Conservation (phyloP, 2,888 invertebrate species). For the Hyppa rectilinea region DNA sequence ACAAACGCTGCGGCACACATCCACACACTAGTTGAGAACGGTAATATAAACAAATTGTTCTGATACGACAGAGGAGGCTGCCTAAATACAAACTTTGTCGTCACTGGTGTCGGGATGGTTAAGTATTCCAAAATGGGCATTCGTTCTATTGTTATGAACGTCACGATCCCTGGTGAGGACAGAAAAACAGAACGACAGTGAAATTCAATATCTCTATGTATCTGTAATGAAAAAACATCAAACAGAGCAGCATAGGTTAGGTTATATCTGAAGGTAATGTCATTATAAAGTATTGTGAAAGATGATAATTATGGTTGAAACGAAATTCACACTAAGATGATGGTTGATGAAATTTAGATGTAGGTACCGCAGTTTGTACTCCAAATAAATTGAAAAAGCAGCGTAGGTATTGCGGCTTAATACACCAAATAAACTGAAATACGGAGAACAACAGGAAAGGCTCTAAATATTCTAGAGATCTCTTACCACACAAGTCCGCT, state of each 20-base stretch:
- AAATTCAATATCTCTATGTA: neutral
- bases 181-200: neutral
- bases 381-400: neutral
- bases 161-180: slow-evolving; percentile 72
- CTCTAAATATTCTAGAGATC: neutral
- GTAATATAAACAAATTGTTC: slow-evolving; percentile 92
- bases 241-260: neutral
- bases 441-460: neutral
- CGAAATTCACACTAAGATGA: neutral
- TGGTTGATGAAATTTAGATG: neutral
- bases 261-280: neutral
- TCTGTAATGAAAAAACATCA: neutral
- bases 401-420: neutral
- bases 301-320: neutral
- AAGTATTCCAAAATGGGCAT: slow-evolving; percentile 83
- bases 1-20: slow-evolving; percentile 85
- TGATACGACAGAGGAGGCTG: slow-evolving; percentile 92
- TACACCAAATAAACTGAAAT: neutral
- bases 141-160: slow-evolving; percentile 74
- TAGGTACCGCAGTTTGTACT: no score
- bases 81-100: slow-evolving; percentile 91
- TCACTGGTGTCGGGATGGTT: slow-evolving; percentile 80
- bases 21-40: slow-evolving; percentile 92
- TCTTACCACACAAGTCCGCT: slow-evolving; percentile 78
- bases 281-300: neutral